Percentiles rank a stretch among this genome's conserved stretches.
Conservation (phyloP, 2,888 invertebrate species). For the Nymphalis urticae region DNA sequence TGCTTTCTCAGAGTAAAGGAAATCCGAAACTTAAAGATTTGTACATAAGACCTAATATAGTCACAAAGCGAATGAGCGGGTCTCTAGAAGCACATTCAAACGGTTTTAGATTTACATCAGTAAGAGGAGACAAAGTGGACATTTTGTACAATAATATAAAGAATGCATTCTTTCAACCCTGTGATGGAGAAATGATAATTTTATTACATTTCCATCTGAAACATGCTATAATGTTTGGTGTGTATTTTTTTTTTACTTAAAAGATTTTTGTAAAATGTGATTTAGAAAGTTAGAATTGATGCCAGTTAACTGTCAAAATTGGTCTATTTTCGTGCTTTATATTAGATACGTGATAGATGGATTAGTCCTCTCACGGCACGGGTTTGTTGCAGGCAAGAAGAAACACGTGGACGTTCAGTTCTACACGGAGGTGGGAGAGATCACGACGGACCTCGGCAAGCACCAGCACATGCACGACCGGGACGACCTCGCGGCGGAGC, state of each 20-base stretch:
- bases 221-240: slow-evolving; percentile 99
- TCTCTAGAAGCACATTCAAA: slow-evolving; percentile 97
- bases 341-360: too few relatives aligned
- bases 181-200: slow-evolving; percentile 99
- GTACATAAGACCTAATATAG: slow-evolving; percentile 99
- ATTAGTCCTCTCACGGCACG: too few relatives aligned
- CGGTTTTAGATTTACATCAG: slow-evolving; percentile 98
- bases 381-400: slow-evolving; percentile 85
- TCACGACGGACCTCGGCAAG: slow-evolving; percentile 99
- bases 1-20: slow-evolving; percentile 96
- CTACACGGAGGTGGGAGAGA: slow-evolving; percentile 99
- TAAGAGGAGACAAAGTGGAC: slow-evolving; percentile 99
- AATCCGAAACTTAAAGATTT: slow-evolving; percentile 99
- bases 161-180: slow-evolving; percentile 99
- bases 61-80: slow-evolving; percentile 96
- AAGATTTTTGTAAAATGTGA: neutral
- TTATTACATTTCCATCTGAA: slow-evolving; percentile 98
- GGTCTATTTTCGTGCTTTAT: too few relatives aligned
- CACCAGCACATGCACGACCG: slow-evolving; percentile 99
- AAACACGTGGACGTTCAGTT: slow-evolving; percentile 99
- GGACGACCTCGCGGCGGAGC: slow-evolving; percentile 99
- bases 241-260: slow-evolving; percentile 45
- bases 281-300: neutral
- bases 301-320: too few relatives aligned
- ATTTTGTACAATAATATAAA: slow-evolving; percentile 99